A percentile compares a stretch with the other conserved stretches of the same genome.
Evolutionary conservation across 2,797 vertebrate genomes (phyloP).

Genomic region (Euthynnus affinis): DNA sequence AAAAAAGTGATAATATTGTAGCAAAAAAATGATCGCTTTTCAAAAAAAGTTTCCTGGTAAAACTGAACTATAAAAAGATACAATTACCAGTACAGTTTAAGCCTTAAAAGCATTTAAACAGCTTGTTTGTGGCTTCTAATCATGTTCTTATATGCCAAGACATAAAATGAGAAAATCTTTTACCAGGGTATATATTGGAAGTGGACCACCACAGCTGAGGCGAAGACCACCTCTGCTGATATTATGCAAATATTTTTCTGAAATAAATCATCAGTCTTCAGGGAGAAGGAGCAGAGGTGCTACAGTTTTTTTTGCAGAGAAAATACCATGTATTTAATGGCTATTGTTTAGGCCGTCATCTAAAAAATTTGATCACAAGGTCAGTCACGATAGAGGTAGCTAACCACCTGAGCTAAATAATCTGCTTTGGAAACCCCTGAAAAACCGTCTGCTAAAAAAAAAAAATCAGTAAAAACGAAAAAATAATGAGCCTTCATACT

Average conservation of each 20-base stretch:
- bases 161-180: background rate
- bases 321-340: background rate
- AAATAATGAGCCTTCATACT: conserved; percentile 65
- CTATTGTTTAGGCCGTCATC: background rate
- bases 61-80: too few species aligned
- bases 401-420: background rate
- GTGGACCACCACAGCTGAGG: rapidly evolving
- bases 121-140: background rate
- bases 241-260: background rate
- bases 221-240: background rate
- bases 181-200: too few species aligned
- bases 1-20: too few species aligned
- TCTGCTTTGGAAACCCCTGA: background rate
- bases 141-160: background rate
- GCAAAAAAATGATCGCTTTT: too few species aligned
- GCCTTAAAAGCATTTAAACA: background rate
- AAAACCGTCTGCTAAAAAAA: background rate
- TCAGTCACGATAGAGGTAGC: background rate
- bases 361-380: background rate
- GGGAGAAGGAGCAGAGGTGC: background rate
- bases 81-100: too few species aligned
- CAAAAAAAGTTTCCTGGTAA: too few species aligned
- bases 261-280: background rate
- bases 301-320: background rate
- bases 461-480: too few species aligned